Conservation (phyloP, 1,140 invertebrate genomes). For the Drosophila oshimai region DNA sequence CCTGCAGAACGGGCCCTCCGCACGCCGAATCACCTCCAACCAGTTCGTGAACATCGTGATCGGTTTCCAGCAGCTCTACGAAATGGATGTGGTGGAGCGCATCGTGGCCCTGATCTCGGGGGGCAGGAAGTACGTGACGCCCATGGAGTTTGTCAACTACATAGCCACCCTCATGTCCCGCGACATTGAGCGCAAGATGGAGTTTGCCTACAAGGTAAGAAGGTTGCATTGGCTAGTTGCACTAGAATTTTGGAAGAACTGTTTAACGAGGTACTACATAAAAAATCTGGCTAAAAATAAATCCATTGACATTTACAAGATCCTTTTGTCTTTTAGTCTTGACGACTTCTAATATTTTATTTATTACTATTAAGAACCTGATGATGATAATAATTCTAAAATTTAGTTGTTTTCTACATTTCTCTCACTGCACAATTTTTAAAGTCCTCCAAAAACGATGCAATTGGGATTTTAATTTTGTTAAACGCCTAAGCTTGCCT, state of each 20-base stretch:
- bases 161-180: conserved; percentile 8
- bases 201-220: conserved; percentile 21
- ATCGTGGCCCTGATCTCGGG: conserved; percentile 4
- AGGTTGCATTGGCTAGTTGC: too few species aligned
- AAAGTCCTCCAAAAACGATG: too few species aligned
- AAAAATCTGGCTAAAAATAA: too few species aligned
- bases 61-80: conserved; percentile 13
- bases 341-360: neutral
- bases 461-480: too few species aligned
- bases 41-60: conserved; percentile 17
- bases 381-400: too few species aligned
- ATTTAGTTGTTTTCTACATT: too few species aligned
- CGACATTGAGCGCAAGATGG: conserved; percentile 7
- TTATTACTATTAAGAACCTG: neutral
- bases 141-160: conserved; percentile 11
- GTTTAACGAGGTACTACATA: too few species aligned
- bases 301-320: neutral
- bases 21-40: neutral
- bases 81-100: conserved; percentile 24
- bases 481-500: too few species aligned
- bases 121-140: conserved; percentile 2
- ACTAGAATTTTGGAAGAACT: too few species aligned
- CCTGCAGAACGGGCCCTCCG: conserved; percentile 10
- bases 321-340: too few species aligned
- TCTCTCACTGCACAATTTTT: too few species aligned